Base-by-base conservation (phyloP, 2,888 invertebrate genomes). In the Xestia sexstrigata region DNA sequence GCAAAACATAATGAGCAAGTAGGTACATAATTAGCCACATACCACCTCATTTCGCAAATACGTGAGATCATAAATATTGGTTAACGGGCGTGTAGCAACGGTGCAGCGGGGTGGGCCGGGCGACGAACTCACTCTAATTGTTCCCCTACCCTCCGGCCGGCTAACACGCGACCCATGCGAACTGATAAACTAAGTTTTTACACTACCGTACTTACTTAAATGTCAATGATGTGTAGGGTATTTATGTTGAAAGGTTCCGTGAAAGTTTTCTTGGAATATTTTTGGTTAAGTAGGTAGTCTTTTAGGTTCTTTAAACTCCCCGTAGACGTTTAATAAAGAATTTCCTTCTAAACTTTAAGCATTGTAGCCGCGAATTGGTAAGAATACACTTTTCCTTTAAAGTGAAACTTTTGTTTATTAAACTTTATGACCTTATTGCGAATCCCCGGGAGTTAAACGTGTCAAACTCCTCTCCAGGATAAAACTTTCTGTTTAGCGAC, bases 111-210 rank as follows among this genome's bases (percentile, higher is more conserved):
- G 84, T 78, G 82, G 77, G 79, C 70, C 82, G 86, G 79, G 79
- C 79, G 63, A 78, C 79, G 85, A 86, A 88, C 88, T 62, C 78
- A 76, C 70, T 70, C 73, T 88, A 87, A 87, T 87, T 84, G 84
- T 81, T 82, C 78, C 73, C 83, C 82, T 83, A 78, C 88, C 85
- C 80, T 76, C 80, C 55, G 77, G 70, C 79, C 81, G 35, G 69
- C 58, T 74, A 74, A 42, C 88, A 88, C 84, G 76, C 79, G 71
- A 79, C 62, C 69, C 86, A 84, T 71, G 74, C 77, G 66, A 74
- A 72, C 67, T 74, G 78, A 77, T 81, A 87, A 84, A 70, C 71
- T 73, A 65, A 68, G n/a, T 75, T 82, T 76, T 79, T 85, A 73
- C 68, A 81, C 78, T 75, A 70, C 68, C 70, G 69, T 67, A 79